A percentile compares a stretch with the other conserved stretches of the same genome.
Conservation (phyloP, 2,113 vertebrate genomes). For the Mustela nigripes region DNA sequence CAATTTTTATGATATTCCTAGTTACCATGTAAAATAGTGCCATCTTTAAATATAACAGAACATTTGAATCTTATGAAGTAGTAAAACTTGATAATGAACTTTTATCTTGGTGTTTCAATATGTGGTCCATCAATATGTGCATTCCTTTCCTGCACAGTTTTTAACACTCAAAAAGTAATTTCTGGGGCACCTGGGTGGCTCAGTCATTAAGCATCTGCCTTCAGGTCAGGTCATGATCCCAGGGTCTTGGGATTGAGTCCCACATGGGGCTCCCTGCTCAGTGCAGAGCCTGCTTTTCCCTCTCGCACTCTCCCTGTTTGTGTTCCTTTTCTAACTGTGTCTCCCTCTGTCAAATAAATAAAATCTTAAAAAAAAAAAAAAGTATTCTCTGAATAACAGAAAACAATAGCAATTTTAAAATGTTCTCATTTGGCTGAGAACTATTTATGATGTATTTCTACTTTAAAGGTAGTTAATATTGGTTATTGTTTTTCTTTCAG, state of each 20-base stretch:
- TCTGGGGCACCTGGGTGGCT: neutral
- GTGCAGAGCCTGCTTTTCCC: no score
- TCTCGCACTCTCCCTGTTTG: no score
- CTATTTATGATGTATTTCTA: neutral
- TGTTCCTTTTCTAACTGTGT: no score
- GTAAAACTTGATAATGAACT: neutral
- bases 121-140: neutral
- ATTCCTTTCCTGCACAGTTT: neutral
- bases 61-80: constrained; percentile 1
- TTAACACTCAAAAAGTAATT: neutral
- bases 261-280: no score
- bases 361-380: neutral
- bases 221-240: no score
- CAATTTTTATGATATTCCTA: neutral
- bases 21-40: neutral
- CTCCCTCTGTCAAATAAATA: no score
- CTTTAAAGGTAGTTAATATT: neutral
- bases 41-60: neutral
- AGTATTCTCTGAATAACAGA: neutral
- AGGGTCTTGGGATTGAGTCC: no score
- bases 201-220: no score
- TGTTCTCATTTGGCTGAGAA: neutral
- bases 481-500: neutral
- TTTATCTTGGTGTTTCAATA: neutral
- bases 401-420: neutral